Evolutionary conservation across 2,113 vertebrate species (phyloP), one percentile per base, ranked within the genome.

Genomic region (Polyodon spathula): DNA sequence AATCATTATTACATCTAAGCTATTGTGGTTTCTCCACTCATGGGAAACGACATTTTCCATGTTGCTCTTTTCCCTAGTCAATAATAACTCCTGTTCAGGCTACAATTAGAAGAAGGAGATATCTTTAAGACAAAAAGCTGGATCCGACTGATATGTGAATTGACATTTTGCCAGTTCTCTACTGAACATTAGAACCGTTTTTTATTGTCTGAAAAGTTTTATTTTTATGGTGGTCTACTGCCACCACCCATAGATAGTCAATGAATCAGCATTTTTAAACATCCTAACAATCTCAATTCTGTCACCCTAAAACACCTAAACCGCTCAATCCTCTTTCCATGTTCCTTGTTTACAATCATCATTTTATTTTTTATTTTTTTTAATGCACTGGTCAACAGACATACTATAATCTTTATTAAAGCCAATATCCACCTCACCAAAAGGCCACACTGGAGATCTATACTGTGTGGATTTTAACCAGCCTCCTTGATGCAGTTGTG

Each of bases 181-280:
- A 11, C 12, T 50, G 15, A 11, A 50, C 6, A n/a, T 8, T 12
- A 5, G 11, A 50, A 50, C 46, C 6, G 11, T 50, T 50, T 14
- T 2, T 11, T 10, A 50, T 14, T 5, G 48, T 10, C 48, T 50
- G 12, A n/a, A n/a, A 2, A 10, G 12, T 50, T 50, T 71, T 73
- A 76, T 73, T 61, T 73, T n/a, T 43, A 4, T 58, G 54, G 70
- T 60, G 61, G 41, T 60, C 67, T 53, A 2, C 44, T 50, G 9
- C 53, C 40, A 50, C 63, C n/a, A 16, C 14, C 56, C 40, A 6
- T 8, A 14, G 9, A 11, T 50, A n/a, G 12, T 50, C 6, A 1
- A n/a, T 50, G 12, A 73, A 74, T 74, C 71, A 62, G 71, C 16
- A 40, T 4, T 58, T 53, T 72, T 60, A 63, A 42, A 59, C 67